Evolutionary conservation across 2,113 vertebrate species (phyloP).

Genomic region (Panthera tigris): DNA sequence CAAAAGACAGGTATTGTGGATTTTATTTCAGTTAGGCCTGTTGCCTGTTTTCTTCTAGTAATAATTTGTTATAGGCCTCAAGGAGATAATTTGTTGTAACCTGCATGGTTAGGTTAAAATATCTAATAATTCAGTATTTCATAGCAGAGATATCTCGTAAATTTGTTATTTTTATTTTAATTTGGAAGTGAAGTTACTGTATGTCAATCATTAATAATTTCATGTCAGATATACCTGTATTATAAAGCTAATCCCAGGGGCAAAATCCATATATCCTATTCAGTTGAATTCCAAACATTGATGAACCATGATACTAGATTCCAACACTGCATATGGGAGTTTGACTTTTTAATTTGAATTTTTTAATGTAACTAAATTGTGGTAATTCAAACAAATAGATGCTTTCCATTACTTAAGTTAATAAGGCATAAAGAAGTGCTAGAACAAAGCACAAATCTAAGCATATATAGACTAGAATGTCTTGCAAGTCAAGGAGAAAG

Average conservation of each 20-base stretch:
- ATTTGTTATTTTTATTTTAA: slow-evolving; percentile 31
- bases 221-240: slow-evolving; percentile 47
- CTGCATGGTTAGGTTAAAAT: slow-evolving; percentile 17
- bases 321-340: slow-evolving; percentile 44
- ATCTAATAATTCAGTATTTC: slow-evolving; percentile 54
- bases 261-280: slow-evolving; percentile 55
- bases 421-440: slow-evolving; percentile 49
- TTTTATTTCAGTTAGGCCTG: not conserved
- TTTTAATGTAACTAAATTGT: slow-evolving; percentile 61
- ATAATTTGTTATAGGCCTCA: not conserved
- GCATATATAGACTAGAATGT: not conserved
- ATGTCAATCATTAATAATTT: slow-evolving; percentile 55
- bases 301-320: slow-evolving; percentile 68
- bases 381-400: slow-evolving; percentile 65
- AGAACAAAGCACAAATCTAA: slow-evolving; percentile 40
- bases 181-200: slow-evolving; percentile 1
- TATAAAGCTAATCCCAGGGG: slow-evolving; percentile 19
- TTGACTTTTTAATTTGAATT: slow-evolving; percentile 69
- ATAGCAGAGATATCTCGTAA: slow-evolving; percentile 1
- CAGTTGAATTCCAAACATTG: slow-evolving; percentile 67
- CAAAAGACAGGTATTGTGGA: not conserved
- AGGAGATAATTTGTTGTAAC: slow-evolving; percentile 2
- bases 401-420: slow-evolving; percentile 60
- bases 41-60: not conserved
- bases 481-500: not conserved